phyloP scores from a whole-genome alignment of 1,140 invertebrate species.

The silkworm (Bombyx mori) region DNA sequence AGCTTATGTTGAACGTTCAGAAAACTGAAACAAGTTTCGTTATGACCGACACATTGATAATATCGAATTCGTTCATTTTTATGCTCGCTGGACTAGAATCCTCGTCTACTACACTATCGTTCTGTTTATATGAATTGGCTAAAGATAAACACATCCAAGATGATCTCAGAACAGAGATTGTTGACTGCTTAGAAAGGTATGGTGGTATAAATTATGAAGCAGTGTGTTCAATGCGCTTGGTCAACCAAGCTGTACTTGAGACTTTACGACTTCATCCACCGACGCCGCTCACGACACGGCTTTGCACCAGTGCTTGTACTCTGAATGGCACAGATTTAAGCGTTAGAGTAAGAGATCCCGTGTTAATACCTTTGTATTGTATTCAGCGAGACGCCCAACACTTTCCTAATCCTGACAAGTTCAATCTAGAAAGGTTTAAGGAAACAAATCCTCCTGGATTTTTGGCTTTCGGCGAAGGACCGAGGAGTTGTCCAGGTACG shows the following conservation, averaged over 20 bases:
- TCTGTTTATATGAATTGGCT: constrained; percentile 71
- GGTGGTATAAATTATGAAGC: constrained; percentile 56
- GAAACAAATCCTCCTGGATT: constrained; percentile 49
- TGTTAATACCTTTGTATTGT: constrained; percentile 74
- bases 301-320: constrained; percentile 55
- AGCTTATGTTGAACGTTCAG: constrained; percentile 58
- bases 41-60: constrained; percentile 61
- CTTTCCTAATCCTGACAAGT: constrained; percentile 70
- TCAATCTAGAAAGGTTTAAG: constrained; percentile 75
- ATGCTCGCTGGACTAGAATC: constrained; percentile 75
- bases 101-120: constrained; percentile 70
- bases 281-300: constrained; percentile 72
- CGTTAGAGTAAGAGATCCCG: constrained; percentile 68
- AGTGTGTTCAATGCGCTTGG: constrained; percentile 72
- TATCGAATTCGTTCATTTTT: constrained; percentile 70
- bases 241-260: constrained; percentile 77
- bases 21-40: constrained; percentile 41
- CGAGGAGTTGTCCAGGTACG: constrained; percentile 71
- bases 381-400: constrained; percentile 72
- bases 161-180: constrained; percentile 69
- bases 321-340: constrained; percentile 51
- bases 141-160: constrained; percentile 72
- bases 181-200: constrained; percentile 34
- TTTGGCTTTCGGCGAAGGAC: constrained; percentile 67
- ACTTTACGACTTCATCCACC: constrained; percentile 76